Evolutionary conservation across 2,888 invertebrate species (phyloP).

Genomic region (Argynnis bischoffii): DNA sequence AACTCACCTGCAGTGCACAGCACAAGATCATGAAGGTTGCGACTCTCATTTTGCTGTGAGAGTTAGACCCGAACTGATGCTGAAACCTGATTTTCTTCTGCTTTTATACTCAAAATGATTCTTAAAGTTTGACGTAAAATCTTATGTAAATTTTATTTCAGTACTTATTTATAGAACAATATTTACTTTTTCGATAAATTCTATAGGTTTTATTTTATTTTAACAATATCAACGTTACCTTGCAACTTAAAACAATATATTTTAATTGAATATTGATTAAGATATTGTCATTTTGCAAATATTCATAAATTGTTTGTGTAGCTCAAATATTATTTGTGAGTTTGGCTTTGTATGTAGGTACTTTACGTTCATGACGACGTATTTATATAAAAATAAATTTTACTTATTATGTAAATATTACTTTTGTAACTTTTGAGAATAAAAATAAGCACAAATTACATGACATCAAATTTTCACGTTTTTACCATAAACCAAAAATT

Average conservation of each 20-base stretch:
- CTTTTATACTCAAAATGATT: conserved; percentile 62
- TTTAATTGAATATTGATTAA: conserved; percentile 57
- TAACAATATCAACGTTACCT: conserved; percentile 52
- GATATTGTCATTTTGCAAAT: conserved; percentile 46
- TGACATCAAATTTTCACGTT: too few relatives aligned
- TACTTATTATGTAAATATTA: too few relatives aligned
- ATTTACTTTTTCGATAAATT: conserved; percentile 50
- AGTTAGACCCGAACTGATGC: conserved; percentile 73
- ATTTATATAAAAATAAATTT: too few relatives aligned
- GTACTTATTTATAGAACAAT: conserved; percentile 46
- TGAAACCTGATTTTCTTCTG: conserved; percentile 38
- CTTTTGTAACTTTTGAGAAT: too few relatives aligned
- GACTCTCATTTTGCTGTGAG: conserved; percentile 71
- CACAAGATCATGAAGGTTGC: conserved; percentile 75
- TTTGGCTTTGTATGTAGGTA: too few relatives aligned
- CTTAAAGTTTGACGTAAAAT: conserved; percentile 32
- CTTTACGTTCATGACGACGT: too few relatives aligned
- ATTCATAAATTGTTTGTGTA: conserved; percentile 8
- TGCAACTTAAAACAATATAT: conserved; percentile 58
- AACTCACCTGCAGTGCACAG: conserved; percentile 74
- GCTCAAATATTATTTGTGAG: not conserved
- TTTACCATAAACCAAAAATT: too few relatives aligned
- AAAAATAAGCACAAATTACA: too few relatives aligned
- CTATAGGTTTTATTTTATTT: conserved; percentile 48
- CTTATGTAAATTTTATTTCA: conserved; percentile 39